Percentiles rank a stretch among this genome's conserved stretches.
These are phyloP conservation scores for Yponomeuta malinellus DNA, from an alignment of 2,888 invertebrate genomes.

Conservation along the genomic window DNA sequence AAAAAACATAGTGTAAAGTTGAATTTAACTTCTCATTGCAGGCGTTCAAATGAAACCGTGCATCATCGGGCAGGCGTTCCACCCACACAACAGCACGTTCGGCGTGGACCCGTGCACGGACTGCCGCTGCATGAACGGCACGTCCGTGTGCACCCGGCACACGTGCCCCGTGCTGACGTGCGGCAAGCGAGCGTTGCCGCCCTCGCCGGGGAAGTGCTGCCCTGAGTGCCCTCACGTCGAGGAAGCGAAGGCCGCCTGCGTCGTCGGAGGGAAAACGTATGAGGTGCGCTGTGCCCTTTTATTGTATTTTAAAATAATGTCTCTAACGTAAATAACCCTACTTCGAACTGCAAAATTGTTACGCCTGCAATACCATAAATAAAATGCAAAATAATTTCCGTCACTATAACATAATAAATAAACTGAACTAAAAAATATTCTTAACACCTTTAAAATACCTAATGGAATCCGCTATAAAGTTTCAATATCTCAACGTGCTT, in stretches of 20 bases:
- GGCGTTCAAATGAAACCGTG: conserved; percentile 73
- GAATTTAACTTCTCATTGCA: conserved; percentile 33
- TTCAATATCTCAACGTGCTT: too few species aligned
- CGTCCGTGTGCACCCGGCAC: conserved; percentile 84
- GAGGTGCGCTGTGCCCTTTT: conserved; percentile 70
- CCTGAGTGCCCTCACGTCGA: conserved; percentile 84
- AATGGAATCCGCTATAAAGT: too few species aligned
- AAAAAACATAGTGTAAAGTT: too few species aligned
- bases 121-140: conserved; percentile 88
- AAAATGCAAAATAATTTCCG: background rate
- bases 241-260: conserved; percentile 81
- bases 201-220: conserved; percentile 82
- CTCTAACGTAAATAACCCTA: too few species aligned
- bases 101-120: conserved; percentile 86
- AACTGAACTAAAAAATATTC: background rate
- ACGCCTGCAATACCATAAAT: too few species aligned
- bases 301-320: too few species aligned
- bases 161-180: conserved; percentile 94
- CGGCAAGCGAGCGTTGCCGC: conserved; percentile 83
- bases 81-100: conserved; percentile 78
- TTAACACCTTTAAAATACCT: too few species aligned
- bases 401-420: background rate
- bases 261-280: conserved; percentile 79
- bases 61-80: conserved; percentile 81
- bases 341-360: too few species aligned